A percentile compares a stretch with the other conserved stretches of the same genome.
phyloP scores from a whole-genome alignment of 2,797 vertebrate species.

The Mycteria americana region DNA sequence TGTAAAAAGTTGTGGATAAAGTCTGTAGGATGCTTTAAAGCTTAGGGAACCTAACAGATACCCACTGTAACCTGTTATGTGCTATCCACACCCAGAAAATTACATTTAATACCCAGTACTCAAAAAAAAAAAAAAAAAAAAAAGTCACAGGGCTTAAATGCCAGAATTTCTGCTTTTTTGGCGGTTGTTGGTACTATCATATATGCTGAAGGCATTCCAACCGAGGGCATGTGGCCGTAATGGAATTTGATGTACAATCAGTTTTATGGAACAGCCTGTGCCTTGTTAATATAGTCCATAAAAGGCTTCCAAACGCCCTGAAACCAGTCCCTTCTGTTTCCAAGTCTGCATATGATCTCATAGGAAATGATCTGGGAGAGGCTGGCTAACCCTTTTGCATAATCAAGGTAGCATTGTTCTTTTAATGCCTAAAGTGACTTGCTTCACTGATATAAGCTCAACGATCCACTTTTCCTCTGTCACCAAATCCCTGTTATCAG shows the following conservation, averaged over 20 bases:
- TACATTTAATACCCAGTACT: not conserved
- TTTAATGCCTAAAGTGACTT: not conserved
- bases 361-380: conserved; percentile 56
- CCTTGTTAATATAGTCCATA: conserved; percentile 37
- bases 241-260: conserved; percentile 52
- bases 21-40: not conserved
- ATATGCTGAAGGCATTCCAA: not conserved
- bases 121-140: not conserved
- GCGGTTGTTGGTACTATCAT: not conserved
- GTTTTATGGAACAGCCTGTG: conserved; percentile 47
- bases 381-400: not conserved
- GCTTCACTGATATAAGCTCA: not conserved
- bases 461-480: not conserved
- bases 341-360: conserved; percentile 52
- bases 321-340: conserved; percentile 22
- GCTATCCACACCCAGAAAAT: not conserved
- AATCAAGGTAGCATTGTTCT: conserved; percentile 44
- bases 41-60: not conserved
- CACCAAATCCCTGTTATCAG: not conserved
- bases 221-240: not conserved
- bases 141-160: not conserved
- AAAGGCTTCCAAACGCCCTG: conserved; percentile 46
- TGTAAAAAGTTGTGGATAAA: not conserved
- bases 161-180: not conserved
- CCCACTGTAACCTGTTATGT: not conserved